Evolutionary conservation across 2,797 vertebrate genomes (phyloP), one percentile per base, ranked within the genome.

Genomic region (Silurus aristotelis): DNA sequence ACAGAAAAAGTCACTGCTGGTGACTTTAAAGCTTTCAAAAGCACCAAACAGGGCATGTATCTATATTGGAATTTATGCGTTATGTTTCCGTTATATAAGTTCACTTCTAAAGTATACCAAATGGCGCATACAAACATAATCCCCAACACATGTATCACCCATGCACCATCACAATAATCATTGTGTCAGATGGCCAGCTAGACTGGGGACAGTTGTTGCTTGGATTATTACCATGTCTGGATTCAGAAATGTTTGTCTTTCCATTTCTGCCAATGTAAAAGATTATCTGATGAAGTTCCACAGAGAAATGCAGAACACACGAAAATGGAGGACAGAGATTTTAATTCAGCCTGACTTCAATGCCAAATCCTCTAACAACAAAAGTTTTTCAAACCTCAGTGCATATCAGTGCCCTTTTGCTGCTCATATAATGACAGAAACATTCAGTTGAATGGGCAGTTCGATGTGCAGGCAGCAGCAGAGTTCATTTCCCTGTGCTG

Each of bases 241-340:
- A 87, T 89, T 87, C 48, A 80, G 8, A 19, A 84, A 67, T 76
- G 72, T 78, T 83, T 64, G n/a, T 61, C 38, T 77, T 61, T 84
- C 63, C 1, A 55, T 72, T 25, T 22, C 52, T 14, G 43, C 46
- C 63, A 83, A 31, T 83, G 79, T 61, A 58, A 82, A 48, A 56
- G n/a, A 71, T 83, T 73, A 87, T 60, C 61, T 64, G 83, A 89
- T 75, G 25, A 61, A 31, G 64, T 83, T 90, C 55, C 73, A 75
- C 80, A 84, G 83, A 76, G 55, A 86, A 83, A 83, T 14, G 1
- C 55, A 85, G 58, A 78, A 48, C 66, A 70, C 31, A 81, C 20
- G 31, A 85, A 72, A 75, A 63, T 46, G 38, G 70, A 52, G 48
- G 17, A 43, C 22, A 15, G 43, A 84, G 87, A 86, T 76, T 63